Evolutionary conservation across 2,888 invertebrate genomes (phyloP), one percentile per base, ranked within the genome.

Genomic region (Pachymerium ferrugineum): DNA sequence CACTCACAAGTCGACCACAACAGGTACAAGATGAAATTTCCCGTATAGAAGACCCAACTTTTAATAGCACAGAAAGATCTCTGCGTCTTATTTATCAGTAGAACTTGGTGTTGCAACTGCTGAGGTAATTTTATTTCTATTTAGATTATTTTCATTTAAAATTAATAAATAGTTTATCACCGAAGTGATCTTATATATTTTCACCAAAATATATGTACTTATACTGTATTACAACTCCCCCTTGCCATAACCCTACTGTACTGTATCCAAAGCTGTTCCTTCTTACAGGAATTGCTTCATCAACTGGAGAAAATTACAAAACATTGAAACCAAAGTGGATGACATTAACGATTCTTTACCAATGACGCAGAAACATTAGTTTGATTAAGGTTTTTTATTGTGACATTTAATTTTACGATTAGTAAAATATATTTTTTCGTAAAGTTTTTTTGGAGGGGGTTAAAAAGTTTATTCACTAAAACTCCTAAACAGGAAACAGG

Each of bases 371-470:
- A 93, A 93, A 81, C 96, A 88, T 97, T 74, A 95, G 94, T 84
- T 93, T 93, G 14, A 92, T 97, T 75, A 97, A 96, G 87, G 92
- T 67, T 4, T 67, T 67, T 67, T 67, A 6, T n/a, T n/a, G 3
- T 10, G 2, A 67, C 14, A 28, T 16, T 67, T 28, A 67, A 35
- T 10, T 35, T 35, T 12, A 35, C 10, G 10, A 35, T 12, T 12
- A 35, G 38, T 8, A 16, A 62, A 62, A 62, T 16, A 31, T 70
- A 70, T 72, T 42, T 72, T 69, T 35, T 79, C 78, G 3, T 78
- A 86, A 85, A 97, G 97, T 80, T 92, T 98, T 1, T 98, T 99
- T 85, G 95, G 97, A 77, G 96, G 97, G 72, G 86, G n/a, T n/a
- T 98, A 16, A 95, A 94, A 82, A 97, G 96, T 85, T 97, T 97